Evolutionary conservation across 2,113 vertebrate species (phyloP), one percentile per base, ranked within the genome.

Genomic region (Mesocricetus auratus): DNA sequence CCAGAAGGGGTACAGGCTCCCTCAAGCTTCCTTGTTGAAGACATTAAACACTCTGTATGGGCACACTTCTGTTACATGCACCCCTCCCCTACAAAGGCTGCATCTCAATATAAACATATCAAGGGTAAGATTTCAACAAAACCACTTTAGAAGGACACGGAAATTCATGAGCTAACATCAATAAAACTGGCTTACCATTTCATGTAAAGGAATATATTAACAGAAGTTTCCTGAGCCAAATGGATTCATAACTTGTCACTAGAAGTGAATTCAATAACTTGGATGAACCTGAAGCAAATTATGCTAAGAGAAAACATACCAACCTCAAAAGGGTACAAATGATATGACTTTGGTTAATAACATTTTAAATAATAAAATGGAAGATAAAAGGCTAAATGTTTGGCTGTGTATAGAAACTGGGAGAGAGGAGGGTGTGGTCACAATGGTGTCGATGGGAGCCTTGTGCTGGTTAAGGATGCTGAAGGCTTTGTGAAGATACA

Each of bases 351-450:
- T 31, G 50, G 31, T 91, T 50, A 95, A 53, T 77, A 86, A 47
- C 10, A 77, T 89, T 26, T 93, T 33, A 69, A 96, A 95, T 71
- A 90, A 95, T 19, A 68, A 83, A 47, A 90, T 45, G n/a, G 75
- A 26, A 86, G 87, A 39, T 58, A 89, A 2, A 15, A 64, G 92
- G 21, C 47, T 68, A 13, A 66, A 39, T 33, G 31, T 53, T 58
- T 69, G 45, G 29, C 36, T 56, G 78, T 56, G 50, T 3, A 13
- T 29, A 81, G n/a, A 53, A 36, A 8, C 17, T n/a, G 58, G 58
- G 50, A 64, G 73, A 47, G 56, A 74, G 45, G 71, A 66, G 2
- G 22, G 69, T 33, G 19, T 64, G n/a, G n/a, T 33, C 47, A 29
- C 19, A 62, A 10, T 19, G 2, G 1, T 26, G 7, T 3, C 1